These are phyloP conservation scores for Cephus sareptanus DNA, from an alignment of 2,888 invertebrate genomes.

Conservation along the genomic window DNA sequence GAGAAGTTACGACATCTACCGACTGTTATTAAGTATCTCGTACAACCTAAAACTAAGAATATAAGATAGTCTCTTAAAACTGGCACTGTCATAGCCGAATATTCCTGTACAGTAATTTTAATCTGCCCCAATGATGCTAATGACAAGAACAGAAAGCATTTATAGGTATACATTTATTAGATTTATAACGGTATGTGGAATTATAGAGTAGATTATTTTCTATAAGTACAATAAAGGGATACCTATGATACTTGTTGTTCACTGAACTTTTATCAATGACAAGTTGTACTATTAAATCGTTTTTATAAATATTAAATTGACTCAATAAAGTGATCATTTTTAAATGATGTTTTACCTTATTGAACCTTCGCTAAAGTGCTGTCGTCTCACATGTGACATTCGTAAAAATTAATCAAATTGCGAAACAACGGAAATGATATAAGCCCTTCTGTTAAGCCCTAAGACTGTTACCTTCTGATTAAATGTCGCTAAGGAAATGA, in stretches of 20 bases:
- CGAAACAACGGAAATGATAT: not conserved
- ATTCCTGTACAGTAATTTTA: not conserved
- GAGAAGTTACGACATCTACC: conserved; percentile 68
- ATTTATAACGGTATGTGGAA: not conserved
- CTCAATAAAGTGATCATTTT: not conserved
- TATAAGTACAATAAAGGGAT: conserved; percentile 4
- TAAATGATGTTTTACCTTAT: not conserved
- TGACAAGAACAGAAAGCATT: conserved; percentile 4
- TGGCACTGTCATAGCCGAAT: not conserved
- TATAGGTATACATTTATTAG: conserved; percentile 9
- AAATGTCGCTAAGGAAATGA: not conserved
- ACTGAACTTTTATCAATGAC: not conserved
- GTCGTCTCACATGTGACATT: not conserved
- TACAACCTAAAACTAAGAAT: conserved; percentile 52
- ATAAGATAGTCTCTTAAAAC: conserved; percentile 42
- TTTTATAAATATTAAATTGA: not conserved
- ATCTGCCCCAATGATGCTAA: not conserved
- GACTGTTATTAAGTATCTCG: conserved; percentile 65
- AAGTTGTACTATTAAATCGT: not conserved
- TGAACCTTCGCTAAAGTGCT: not conserved
- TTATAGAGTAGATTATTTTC: conserved; percentile 2
- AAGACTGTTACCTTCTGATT: not conserved
- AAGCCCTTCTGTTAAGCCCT: not conserved
- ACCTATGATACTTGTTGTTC: not conserved
- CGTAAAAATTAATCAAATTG: not conserved